Conservation (phyloP, 2,888 invertebrate species). For the Bellardia pandia region DNA sequence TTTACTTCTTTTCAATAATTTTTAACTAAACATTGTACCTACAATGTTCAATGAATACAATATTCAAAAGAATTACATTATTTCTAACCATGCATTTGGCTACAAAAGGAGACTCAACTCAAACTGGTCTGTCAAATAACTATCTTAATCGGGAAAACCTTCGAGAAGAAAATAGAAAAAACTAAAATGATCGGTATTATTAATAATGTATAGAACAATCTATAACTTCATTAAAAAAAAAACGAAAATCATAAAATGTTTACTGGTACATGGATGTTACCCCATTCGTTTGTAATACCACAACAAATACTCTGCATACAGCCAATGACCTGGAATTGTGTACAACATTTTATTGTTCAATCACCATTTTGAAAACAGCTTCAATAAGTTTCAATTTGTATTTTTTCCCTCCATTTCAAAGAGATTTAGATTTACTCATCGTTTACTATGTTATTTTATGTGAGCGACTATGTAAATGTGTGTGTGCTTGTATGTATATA, state of each 20-base stretch:
- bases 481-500: neutral
- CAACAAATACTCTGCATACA: constrained; percentile 30
- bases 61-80: too few relatives aligned
- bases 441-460: constrained; percentile 67
- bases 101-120: too few relatives aligned
- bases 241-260: constrained; percentile 21
- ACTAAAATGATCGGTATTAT: neutral
- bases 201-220: too few relatives aligned
- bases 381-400: constrained; percentile 72
- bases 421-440: constrained; percentile 72
- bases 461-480: constrained; percentile 28
- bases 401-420: constrained; percentile 71
- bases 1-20: too few relatives aligned
- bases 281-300: constrained; percentile 17
- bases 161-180: neutral
- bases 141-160: too few relatives aligned
- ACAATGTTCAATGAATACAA: too few relatives aligned
- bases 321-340: constrained; percentile 72
- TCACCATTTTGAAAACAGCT: constrained; percentile 73
- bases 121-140: too few relatives aligned
- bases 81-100: too few relatives aligned
- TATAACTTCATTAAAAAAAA: constrained; percentile 22
- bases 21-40: too few relatives aligned
- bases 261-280: constrained; percentile 44
- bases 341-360: constrained; percentile 73